phyloP scores from a whole-genome alignment of 2,113 vertebrate species.

The Hassar affinis region DNA sequence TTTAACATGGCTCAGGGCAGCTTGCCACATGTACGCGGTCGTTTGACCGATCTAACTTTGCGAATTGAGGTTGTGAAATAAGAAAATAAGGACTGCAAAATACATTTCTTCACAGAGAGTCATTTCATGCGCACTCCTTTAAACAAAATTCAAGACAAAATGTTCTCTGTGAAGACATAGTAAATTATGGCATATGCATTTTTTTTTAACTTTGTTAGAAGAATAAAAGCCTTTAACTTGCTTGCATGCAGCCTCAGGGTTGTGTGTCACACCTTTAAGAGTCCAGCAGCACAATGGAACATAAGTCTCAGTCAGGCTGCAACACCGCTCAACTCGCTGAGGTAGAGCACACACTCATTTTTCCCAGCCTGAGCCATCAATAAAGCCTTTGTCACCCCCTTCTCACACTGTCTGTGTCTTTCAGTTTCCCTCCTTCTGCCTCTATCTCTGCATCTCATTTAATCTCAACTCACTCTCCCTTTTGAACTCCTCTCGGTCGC shows the following conservation, averaged over 20 bases:
- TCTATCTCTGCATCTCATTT: conserved; percentile 27
- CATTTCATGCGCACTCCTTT: conserved; percentile 32
- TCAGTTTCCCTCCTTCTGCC: conserved; percentile 43
- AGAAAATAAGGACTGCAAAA: conserved; percentile 49
- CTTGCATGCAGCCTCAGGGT: conserved; percentile 39
- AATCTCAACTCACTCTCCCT: not conserved
- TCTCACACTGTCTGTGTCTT: conserved; percentile 45
- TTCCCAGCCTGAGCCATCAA: conserved; percentile 43
- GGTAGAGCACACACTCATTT: conserved; percentile 41
- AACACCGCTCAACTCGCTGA: conserved; percentile 25
- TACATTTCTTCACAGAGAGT: conserved; percentile 22
- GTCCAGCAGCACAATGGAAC: conserved; percentile 47
- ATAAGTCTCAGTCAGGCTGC: conserved; percentile 38
- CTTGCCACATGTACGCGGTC: conserved; percentile 16
- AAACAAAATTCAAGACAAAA: conserved; percentile 50
- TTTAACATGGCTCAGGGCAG: conserved; percentile 14
- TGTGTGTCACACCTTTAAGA: conserved; percentile 50
- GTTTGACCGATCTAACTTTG: conserved; percentile 13
- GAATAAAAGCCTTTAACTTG: conserved; percentile 12
- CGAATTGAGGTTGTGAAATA: conserved; percentile 36
- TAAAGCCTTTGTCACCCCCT: conserved; percentile 51
- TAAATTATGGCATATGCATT: conserved; percentile 15
- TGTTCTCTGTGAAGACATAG: conserved; percentile 37
- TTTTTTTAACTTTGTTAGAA: not conserved
- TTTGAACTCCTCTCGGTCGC: not conserved